phyloP scores from a whole-genome alignment of 2,888 invertebrate species.

The Camponotus fellah region DNA sequence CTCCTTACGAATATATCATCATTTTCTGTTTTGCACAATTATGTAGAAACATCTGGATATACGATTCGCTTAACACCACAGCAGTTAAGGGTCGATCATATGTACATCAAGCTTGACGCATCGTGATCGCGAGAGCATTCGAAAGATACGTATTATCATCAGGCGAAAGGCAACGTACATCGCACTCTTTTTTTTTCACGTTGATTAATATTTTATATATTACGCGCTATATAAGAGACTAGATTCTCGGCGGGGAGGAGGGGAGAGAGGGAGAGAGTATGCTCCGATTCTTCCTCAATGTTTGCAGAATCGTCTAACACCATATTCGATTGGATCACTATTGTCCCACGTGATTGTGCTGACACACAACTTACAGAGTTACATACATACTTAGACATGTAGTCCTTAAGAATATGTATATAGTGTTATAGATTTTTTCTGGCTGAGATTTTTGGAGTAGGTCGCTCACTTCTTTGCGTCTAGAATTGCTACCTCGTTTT shows the following conservation, averaged over 20 bases:
- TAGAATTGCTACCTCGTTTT: conserved; percentile 32
- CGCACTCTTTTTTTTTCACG: conserved; percentile 57
- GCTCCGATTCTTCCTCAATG: conserved; percentile 48
- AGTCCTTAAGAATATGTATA: conserved; percentile 71
- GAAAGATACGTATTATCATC: conserved; percentile 61
- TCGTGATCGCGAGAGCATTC: conserved; percentile 51
- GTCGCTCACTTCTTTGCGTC: conserved; percentile 46
- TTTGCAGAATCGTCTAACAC: conserved; percentile 4
- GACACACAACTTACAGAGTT: conserved; percentile 74
- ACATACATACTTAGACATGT: conserved; percentile 76
- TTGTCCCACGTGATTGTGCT: conserved; percentile 69
- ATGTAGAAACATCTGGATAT: neutral
- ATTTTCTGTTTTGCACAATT: neutral
- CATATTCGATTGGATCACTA: conserved; percentile 48
- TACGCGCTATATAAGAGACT: conserved; percentile 71
- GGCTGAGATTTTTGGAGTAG: conserved; percentile 57
- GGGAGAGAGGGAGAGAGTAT: conserved; percentile 20
- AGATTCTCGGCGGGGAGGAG: conserved; percentile 72
- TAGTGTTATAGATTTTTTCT: conserved; percentile 55
- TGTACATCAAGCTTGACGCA: conserved; percentile 43
- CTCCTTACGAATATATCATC: neutral
- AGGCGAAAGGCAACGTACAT: conserved; percentile 73
- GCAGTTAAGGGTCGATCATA: conserved; percentile 26
- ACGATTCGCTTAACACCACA: conserved; percentile 20
- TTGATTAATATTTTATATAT: conserved; percentile 66